Conservation (phyloP, 1,140 invertebrate genomes). For the Formica exsecta region DNA sequence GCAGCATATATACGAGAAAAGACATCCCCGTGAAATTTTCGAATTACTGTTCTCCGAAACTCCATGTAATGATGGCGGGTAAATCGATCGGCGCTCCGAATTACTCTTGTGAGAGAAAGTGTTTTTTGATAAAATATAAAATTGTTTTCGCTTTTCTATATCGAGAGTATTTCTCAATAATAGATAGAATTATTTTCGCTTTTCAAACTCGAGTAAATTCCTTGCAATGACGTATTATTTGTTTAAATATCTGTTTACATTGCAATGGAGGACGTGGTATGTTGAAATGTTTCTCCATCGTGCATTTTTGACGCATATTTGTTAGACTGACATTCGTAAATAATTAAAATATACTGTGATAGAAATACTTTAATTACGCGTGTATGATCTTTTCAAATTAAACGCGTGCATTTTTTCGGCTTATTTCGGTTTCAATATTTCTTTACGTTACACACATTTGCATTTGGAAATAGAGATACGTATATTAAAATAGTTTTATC, state of each 20-base stretch:
- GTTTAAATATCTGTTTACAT: background rate
- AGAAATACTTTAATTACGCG: too few relatives aligned
- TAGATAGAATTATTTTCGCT: background rate
- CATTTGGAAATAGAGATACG: background rate
- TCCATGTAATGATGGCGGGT: background rate
- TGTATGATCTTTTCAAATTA: background rate
- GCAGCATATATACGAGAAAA: too few relatives aligned
- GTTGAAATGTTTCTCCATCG: background rate
- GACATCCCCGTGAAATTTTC: background rate
- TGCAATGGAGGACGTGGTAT: background rate
- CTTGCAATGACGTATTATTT: background rate
- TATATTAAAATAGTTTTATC: conserved; percentile 29
- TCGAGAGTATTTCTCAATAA: too few relatives aligned
- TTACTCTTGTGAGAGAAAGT: background rate
- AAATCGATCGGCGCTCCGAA: conserved; percentile 10
- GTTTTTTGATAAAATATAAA: background rate
- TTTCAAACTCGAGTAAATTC: conserved; percentile 12
- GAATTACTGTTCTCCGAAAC: background rate
- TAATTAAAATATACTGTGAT: background rate
- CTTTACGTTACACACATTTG: background rate
- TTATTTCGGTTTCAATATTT: background rate
- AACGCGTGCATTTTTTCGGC: background rate
- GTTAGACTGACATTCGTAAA: conserved; percentile 11
- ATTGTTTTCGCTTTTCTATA: background rate
- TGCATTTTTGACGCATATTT: background rate